Evolutionary conservation across 1,140 invertebrate species (phyloP).

Genomic region (Oryzaephilus surinamensis): DNA sequence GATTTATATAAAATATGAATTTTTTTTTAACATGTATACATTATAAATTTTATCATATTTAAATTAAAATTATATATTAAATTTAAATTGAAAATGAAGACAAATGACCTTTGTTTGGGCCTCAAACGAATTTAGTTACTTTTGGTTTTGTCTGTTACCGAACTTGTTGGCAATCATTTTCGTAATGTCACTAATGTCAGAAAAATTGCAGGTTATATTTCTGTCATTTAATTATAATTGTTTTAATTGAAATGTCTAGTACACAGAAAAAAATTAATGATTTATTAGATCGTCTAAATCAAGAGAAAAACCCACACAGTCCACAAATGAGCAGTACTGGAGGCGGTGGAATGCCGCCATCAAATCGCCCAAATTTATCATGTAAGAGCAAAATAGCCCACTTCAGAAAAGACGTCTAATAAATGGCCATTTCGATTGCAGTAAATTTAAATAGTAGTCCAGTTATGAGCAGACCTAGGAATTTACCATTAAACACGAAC

Average conservation of each 20-base stretch:
- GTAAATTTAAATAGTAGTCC: constrained; percentile 16
- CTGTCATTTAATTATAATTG: constrained; percentile 9
- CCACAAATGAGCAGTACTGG: constrained; percentile 13
- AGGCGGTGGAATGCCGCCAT: constrained; percentile 13
- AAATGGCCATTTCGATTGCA: neutral
- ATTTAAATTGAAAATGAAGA: no score
- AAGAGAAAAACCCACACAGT: constrained; percentile 14
- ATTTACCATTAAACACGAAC: constrained; percentile 21
- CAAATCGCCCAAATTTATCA: constrained; percentile 19
- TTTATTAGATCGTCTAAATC: constrained; percentile 23
- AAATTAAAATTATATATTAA: no score
- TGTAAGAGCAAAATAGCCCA: constrained; percentile 15
- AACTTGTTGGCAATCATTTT: no score
- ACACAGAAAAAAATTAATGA: constrained; percentile 29
- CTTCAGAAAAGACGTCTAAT: neutral
- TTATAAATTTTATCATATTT: no score
- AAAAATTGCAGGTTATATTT: constrained; percentile 8
- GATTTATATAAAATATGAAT: no score
- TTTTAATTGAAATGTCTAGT: constrained; percentile 20
- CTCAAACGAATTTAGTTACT: no score
- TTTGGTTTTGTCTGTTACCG: no score
- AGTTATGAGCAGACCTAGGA: constrained; percentile 19
- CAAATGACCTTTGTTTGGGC: no score
- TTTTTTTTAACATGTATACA: no score
- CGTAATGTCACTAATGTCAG: no score